phyloP scores from a whole-genome alignment of 2,888 invertebrate species.

The Agapostemon virescens region DNA sequence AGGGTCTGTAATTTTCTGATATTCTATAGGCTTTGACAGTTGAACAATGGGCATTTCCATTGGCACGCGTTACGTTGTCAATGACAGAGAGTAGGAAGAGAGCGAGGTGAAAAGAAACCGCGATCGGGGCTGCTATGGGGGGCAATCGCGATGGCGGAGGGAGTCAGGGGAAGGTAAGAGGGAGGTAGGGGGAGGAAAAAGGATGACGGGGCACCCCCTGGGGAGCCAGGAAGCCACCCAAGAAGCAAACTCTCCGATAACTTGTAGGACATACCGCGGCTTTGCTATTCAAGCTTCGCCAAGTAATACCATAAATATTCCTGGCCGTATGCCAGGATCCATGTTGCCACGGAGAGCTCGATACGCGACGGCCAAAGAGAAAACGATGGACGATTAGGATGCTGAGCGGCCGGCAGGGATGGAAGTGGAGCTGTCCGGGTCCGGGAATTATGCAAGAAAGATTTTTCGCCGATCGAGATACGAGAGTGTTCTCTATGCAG shows the following conservation, averaged over 20 bases:
- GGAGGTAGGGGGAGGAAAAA: slow-evolving; percentile 61
- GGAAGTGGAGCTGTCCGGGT: slow-evolving; percentile 37
- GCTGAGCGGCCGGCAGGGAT: slow-evolving; percentile 39
- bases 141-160: slow-evolving; percentile 59
- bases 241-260: slow-evolving; percentile 77
- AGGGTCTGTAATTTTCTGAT: too few relatives aligned
- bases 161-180: slow-evolving; percentile 39
- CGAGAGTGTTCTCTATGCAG: slow-evolving; percentile 31
- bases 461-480: slow-evolving; percentile 54
- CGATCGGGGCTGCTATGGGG: slow-evolving; percentile 45
- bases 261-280: slow-evolving; percentile 75
- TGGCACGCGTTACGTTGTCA: slow-evolving; percentile 72
- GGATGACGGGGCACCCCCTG: slow-evolving; percentile 75
- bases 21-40: too few relatives aligned
- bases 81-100: slow-evolving; percentile 53
- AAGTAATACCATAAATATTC: slow-evolving; percentile 73
- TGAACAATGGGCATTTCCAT: slow-evolving; percentile 76
- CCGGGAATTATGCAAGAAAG: slow-evolving; percentile 48
- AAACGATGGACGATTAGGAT: slow-evolving; percentile 57
- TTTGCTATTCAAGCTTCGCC: slow-evolving; percentile 72
- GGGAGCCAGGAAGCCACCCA: slow-evolving; percentile 77
- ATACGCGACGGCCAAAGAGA: slow-evolving; percentile 58
- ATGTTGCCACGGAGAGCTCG: slow-evolving; percentile 57
- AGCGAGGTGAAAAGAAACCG: slow-evolving; percentile 37
- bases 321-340: slow-evolving; percentile 66